Percentiles rank a stretch among this genome's conserved stretches.
Evolutionary conservation across 23 tunicate genomes (phyloP).

Genomic region (Phallusia fumigata): DNA sequence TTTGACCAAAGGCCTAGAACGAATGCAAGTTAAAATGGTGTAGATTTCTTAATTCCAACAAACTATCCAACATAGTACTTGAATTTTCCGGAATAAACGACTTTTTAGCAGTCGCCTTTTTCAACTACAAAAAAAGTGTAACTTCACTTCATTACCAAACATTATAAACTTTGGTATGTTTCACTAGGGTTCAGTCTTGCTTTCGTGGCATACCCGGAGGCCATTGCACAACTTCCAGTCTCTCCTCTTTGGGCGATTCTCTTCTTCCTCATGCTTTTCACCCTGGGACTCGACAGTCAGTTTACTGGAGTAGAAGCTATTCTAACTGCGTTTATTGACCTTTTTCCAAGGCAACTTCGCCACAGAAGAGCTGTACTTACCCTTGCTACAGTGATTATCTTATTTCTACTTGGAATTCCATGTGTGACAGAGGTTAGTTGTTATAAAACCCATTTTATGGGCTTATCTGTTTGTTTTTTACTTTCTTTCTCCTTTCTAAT

Average conservation of each 20-base stretch:
- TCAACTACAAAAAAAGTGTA: too few relatives aligned
- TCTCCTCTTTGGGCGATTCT: slow-evolving; percentile 71
- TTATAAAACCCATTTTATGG: not conserved
- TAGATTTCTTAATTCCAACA: too few relatives aligned
- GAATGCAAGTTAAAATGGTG: too few relatives aligned
- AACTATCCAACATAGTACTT: too few relatives aligned
- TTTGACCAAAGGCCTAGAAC: too few relatives aligned
- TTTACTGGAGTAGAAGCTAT: slow-evolving; percentile 72
- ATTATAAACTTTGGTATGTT: not conserved
- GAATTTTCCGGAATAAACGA: too few relatives aligned
- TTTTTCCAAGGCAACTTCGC: slow-evolving; percentile 62
- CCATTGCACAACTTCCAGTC: slow-evolving; percentile 54
- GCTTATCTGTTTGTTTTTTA: not conserved
- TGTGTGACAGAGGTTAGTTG: slow-evolving; percentile 46
- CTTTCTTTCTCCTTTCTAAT: not conserved
- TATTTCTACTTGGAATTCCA: slow-evolving; percentile 63
- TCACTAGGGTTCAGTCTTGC: slow-evolving; percentile 66
- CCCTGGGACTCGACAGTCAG: slow-evolving; percentile 81
- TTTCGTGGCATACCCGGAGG: slow-evolving; percentile 78
- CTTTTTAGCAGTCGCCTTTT: too few relatives aligned
- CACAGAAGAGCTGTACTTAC: slow-evolving; percentile 36
- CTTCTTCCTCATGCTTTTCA: slow-evolving; percentile 76
- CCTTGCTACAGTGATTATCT: slow-evolving; percentile 19
- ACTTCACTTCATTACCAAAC: too few relatives aligned
- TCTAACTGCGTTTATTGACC: slow-evolving; percentile 60